Base-by-base conservation (phyloP, 2,113 vertebrate species). In the Colius striatus region DNA sequence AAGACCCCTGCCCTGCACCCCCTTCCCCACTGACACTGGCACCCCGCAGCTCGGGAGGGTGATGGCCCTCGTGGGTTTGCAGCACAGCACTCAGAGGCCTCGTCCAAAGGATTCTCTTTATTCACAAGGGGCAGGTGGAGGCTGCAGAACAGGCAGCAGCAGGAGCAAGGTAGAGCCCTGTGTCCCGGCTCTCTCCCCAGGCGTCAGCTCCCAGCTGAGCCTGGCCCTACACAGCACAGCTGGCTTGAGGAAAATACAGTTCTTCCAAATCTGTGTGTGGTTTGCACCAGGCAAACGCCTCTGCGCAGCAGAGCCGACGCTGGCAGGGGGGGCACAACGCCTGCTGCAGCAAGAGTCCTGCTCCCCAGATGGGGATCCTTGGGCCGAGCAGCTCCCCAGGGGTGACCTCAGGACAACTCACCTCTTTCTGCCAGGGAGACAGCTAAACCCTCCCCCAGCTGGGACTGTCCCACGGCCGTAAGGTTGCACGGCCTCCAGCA, bases 21-120 rank as follows among this genome's bases (percentile, higher is more conserved):
- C 22, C 18, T 11, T 79, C 18, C 32, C n/a, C 23, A 18, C 20
- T 2, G 8, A 8, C 3, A 11, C 84, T 32, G 41, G 12, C 30
- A 43, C 5, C 20, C 27, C 51, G 6, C 5, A 1, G 11, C 15
- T 25, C 1, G 21, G 29, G n/a, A 10, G 13, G 23, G 23, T 41
- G 38, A 41, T 41, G 38, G 9, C 38, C 38, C 38, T 41, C 38
- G 38, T 41, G 38, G 38, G 38, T 41, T 41, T 41, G 38, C 38
- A 41, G 12, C 38, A 89, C 2, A 1, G 45, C 92, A n/a, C 53
- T 45, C 10, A 0, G 23, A 92, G 73, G 10, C 82, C 3, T 2
- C 34, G 66, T 96, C 84, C 70, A 34, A 94, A 95, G 68, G 60
- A 62, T 11, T 17, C 21, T 85, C 30, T 96, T 97, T 97, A 97